These are phyloP conservation scores for Nymphicus hollandicus DNA, from an alignment of 2,113 vertebrate species.

Conservation along the genomic window DNA sequence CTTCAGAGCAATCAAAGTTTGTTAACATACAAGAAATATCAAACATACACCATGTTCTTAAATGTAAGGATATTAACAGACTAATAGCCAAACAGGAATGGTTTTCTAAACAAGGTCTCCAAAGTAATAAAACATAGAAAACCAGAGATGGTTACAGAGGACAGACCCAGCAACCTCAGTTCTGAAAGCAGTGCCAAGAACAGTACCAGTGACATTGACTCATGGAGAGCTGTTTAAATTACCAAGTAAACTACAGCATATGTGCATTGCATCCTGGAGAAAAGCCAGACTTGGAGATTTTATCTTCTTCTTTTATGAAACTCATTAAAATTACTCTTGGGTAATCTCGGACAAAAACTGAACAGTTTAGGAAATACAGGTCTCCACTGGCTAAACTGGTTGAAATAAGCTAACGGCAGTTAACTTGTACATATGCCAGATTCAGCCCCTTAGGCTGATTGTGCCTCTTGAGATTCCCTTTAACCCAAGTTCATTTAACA, in stretches of 20 bases:
- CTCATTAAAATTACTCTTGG: background rate
- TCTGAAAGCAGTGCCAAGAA: conserved; percentile 8
- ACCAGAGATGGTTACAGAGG: background rate
- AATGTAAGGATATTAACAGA: background rate
- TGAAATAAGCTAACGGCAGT: background rate
- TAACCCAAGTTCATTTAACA: background rate
- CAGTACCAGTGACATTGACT: background rate
- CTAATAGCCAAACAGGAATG: background rate
- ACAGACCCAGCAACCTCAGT: background rate
- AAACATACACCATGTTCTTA: background rate
- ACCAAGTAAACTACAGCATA: background rate
- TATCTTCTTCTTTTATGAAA: background rate
- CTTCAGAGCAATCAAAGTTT: background rate
- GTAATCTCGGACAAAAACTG: background rate
- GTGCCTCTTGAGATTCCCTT: background rate
- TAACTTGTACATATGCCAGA: background rate
- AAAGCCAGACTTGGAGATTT: background rate
- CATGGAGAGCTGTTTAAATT: conserved; percentile 23
- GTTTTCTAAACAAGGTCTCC: background rate
- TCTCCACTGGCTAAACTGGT: background rate
- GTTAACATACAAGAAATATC: background rate
- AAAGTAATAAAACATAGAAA: conserved; percentile 18
- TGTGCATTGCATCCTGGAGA: conserved; percentile 1
- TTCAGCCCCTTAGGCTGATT: background rate
- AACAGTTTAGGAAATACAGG: background rate